These are phyloP conservation scores for Cyanocitta stelleri DNA, from an alignment of 2,113 vertebrate genomes.

Conservation along the genomic window DNA sequence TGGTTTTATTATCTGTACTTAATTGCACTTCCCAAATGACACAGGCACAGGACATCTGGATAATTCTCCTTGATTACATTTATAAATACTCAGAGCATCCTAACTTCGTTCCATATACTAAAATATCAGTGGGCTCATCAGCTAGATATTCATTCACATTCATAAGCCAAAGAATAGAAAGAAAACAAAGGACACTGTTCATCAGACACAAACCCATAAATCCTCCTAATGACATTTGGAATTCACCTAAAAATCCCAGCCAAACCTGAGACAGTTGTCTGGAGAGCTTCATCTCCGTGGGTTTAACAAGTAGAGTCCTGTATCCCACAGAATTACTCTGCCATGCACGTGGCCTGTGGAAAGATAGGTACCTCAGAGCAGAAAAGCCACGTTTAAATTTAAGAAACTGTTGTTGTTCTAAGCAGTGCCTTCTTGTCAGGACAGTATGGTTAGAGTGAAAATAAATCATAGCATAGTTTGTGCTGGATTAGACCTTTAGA, in stretches of 20 bases:
- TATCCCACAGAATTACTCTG: not conserved
- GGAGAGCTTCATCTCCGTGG: not conserved
- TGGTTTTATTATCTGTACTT: not conserved
- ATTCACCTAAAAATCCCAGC: constrained; percentile 3
- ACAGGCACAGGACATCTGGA: not conserved
- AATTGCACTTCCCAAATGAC: not conserved
- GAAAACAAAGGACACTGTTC: not conserved
- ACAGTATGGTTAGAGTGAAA: not conserved
- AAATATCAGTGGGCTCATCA: not conserved
- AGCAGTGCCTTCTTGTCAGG: not conserved
- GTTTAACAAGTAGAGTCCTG: not conserved
- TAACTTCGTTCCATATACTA: not conserved
- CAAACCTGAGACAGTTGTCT: not conserved
- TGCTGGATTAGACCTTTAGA: not conserved
- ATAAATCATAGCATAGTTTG: not conserved
- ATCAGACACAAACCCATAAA: not conserved
- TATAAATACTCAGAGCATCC: not conserved
- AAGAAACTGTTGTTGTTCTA: not conserved
- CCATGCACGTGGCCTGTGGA: rapidly evolving
- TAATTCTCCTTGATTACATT: not conserved
- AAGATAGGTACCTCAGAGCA: not conserved
- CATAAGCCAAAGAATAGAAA: not conserved
- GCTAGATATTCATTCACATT: not conserved
- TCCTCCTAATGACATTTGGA: not conserved
- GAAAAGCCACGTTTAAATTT: not conserved